Evolutionary conservation across 1,140 invertebrate species (phyloP).

Genomic region (Drosophila sp.): DNA sequence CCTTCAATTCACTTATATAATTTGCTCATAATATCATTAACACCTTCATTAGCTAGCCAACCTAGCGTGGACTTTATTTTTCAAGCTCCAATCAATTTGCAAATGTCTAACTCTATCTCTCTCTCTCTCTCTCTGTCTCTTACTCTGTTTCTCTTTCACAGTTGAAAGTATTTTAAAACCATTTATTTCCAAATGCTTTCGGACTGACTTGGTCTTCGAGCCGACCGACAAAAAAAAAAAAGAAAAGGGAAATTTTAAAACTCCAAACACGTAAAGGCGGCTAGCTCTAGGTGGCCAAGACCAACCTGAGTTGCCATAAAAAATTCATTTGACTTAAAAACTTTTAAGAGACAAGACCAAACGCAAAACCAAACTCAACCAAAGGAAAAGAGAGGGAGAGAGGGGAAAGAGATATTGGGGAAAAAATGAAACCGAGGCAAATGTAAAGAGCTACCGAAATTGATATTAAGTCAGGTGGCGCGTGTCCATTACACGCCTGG

Average conservation of each 20-base stretch:
- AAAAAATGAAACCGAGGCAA: slow-evolving; percentile 20
- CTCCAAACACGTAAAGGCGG: slow-evolving; percentile 56
- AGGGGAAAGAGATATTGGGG: slow-evolving; percentile 16
- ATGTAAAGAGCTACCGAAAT: slow-evolving; percentile 43
- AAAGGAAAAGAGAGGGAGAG: slow-evolving; percentile 13
- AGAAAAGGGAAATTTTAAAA: slow-evolving; percentile 48
- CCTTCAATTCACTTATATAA: slow-evolving; percentile 12
- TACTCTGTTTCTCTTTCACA: slow-evolving; percentile 8
- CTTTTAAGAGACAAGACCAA: slow-evolving; percentile 51
- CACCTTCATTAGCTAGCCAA: slow-evolving; percentile 42
- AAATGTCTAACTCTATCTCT: slow-evolving; percentile 49
- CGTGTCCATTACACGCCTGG: slow-evolving; percentile 77
- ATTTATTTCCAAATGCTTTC: slow-evolving; percentile 57
- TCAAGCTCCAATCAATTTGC: slow-evolving; percentile 51
- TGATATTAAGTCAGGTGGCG: slow-evolving; percentile 79
- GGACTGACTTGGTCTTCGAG: slow-evolving; percentile 13
- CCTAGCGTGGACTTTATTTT: slow-evolving; percentile 10
- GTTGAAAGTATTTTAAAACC: slow-evolving; percentile 70
- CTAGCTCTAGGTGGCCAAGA: slow-evolving; percentile 25
- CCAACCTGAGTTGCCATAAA: slow-evolving; percentile 60
- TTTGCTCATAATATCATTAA: slow-evolving; percentile 45
- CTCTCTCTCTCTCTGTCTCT: slow-evolving; percentile 19
- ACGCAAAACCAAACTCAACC: not conserved
- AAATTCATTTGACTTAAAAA: slow-evolving; percentile 80
- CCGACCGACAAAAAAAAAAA: not conserved